Evolutionary conservation across 1,140 invertebrate genomes (phyloP).

Genomic region (Coenobita brevimanus): DNA sequence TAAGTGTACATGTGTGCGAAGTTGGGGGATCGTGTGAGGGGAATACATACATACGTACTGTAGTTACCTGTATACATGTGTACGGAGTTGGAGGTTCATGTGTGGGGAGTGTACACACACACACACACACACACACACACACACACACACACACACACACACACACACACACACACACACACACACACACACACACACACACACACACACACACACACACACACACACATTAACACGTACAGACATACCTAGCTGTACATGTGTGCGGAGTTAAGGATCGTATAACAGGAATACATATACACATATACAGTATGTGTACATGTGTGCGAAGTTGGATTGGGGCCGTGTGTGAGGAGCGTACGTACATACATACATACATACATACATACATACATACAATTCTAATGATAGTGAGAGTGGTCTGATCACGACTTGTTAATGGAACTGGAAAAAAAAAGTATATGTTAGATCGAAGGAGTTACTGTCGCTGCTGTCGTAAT

Average conservation of each 20-base stretch:
- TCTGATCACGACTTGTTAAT: neutral
- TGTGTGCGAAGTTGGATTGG: too few relatives aligned
- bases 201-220: conserved; percentile 31
- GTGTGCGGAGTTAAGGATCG: too few relatives aligned
- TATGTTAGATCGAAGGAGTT: neutral
- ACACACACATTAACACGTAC: too few relatives aligned
- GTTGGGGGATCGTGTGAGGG: neutral
- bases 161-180: conserved; percentile 17
- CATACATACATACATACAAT: neutral
- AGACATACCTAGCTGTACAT: too few relatives aligned
- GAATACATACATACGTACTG: too few relatives aligned
- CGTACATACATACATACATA: conserved; percentile 43
- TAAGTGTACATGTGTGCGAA: conserved; percentile 46
- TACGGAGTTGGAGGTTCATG: too few relatives aligned
- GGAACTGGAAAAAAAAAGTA: neutral
- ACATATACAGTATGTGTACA: too few relatives aligned
- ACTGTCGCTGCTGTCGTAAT: neutral
- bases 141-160: conserved; percentile 11
- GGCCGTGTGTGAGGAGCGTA: too few relatives aligned
- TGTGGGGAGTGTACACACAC: too few relatives aligned
- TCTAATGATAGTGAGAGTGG: neutral
- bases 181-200: conserved; percentile 11
- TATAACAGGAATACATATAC: too few relatives aligned
- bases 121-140: neutral
- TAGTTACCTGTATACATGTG: too few relatives aligned